Conservation (phyloP, 2,113 vertebrate species). For the Sinocyclocheilus grahami region DNA sequence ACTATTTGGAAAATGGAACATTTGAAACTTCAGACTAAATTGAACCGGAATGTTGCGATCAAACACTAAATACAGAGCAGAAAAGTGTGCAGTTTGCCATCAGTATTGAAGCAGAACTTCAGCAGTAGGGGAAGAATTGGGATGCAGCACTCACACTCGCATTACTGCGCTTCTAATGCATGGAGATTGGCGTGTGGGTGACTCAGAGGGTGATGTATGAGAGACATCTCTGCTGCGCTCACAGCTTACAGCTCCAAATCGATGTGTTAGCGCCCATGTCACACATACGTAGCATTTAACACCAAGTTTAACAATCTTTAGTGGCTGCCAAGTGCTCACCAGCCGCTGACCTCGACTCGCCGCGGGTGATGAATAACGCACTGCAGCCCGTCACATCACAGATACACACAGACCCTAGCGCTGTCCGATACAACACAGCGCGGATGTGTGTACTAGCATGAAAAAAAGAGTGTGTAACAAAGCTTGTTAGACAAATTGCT, state of each 20-base stretch:
- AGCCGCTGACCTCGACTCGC: conserved; percentile 10
- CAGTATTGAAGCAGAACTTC: not conserved
- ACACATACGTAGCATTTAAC: conserved; percentile 36
- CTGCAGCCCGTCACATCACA: not conserved
- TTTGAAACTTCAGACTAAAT: not conserved
- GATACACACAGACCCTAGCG: not conserved
- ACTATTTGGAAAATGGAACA: not conserved
- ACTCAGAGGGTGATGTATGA: conserved; percentile 45
- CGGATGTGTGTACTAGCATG: not conserved
- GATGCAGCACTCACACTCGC: conserved; percentile 25
- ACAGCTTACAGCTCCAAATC: conserved; percentile 25
- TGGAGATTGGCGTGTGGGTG: conserved; percentile 39
- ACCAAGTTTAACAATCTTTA: conserved; percentile 38
- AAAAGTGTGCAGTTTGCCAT: too few species aligned
- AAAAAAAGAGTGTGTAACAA: too few species aligned
- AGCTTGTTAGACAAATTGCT: not conserved
- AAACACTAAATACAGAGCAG: too few species aligned
- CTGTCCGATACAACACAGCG: not conserved
- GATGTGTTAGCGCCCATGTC: conserved; percentile 35
- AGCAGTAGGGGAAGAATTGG: not conserved
- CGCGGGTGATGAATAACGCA: not conserved
- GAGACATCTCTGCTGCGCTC: not conserved
- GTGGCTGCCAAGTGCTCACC: conserved; percentile 12
- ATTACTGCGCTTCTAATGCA: conserved; percentile 47
- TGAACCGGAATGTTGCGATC: not conserved